Conservation (phyloP, 2,797 vertebrate species). For the Onychomys leucogaster region DNA sequence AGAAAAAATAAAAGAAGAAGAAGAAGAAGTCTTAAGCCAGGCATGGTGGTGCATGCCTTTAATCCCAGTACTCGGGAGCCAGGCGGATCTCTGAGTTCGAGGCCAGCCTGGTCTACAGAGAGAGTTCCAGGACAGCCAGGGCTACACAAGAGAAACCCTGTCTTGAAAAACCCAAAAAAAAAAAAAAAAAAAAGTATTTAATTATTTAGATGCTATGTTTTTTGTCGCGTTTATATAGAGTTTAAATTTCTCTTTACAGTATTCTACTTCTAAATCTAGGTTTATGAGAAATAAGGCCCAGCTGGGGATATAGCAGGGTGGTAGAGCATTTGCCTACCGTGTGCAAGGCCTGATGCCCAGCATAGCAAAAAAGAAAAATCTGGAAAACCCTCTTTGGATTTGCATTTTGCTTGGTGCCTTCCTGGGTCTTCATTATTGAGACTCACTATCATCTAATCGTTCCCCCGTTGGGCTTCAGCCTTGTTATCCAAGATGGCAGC, state of each 20-base stretch:
- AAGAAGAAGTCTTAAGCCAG: too few relatives aligned
- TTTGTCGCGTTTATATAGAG: neutral
- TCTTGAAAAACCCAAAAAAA: too few relatives aligned
- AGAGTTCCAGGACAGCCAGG: too few relatives aligned
- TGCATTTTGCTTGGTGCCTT: neutral
- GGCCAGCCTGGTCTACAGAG: too few relatives aligned
- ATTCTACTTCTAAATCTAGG: constrained; percentile 46
- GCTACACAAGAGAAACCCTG: too few relatives aligned
- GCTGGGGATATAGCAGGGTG: neutral
- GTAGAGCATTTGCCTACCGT: neutral
- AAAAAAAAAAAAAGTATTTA: too few relatives aligned
- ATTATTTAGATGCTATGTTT: neutral
- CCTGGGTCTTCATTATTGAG: neutral
- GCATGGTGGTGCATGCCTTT: too few relatives aligned
- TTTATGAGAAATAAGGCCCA: neutral
- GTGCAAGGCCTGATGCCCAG: neutral
- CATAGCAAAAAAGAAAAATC: neutral
- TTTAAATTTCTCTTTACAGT: constrained; percentile 11
- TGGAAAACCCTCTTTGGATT: neutral
- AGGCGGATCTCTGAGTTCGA: too few relatives aligned
- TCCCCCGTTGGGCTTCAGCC: neutral
- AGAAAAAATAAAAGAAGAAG: too few relatives aligned
- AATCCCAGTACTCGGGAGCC: too few relatives aligned
- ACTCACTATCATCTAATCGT: neutral
- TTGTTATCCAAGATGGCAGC: neutral